Evolutionary conservation across 2,888 invertebrate species (phyloP).

Genomic region (Erebia aethiops): DNA sequence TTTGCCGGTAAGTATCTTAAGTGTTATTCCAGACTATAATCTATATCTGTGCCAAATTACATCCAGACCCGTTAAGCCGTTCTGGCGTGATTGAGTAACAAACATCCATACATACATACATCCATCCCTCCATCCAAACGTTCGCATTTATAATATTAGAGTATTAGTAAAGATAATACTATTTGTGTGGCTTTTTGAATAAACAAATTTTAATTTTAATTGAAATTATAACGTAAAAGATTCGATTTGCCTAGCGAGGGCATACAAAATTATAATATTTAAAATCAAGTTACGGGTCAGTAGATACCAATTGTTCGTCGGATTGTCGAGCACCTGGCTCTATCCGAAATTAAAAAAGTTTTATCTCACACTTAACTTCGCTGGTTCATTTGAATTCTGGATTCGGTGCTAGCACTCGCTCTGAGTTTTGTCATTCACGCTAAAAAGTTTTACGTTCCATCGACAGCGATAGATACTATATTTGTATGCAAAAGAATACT

Average conservation of each 20-base stretch:
- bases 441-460: conserved; percentile 33
- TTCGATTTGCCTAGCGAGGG: background rate
- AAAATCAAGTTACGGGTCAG: conserved; percentile 25
- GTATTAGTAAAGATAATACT: too few species aligned
- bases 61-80: too few species aligned
- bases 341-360: conserved; percentile 80
- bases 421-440: conserved; percentile 57
- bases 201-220: too few species aligned
- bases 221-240: background rate
- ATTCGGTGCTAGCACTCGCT: conserved; percentile 73
- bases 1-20: too few species aligned
- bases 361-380: conserved; percentile 57
- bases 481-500: conserved; percentile 5
- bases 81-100: too few species aligned
- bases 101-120: too few species aligned
- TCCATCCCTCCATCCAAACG: too few species aligned
- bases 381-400: conserved; percentile 78
- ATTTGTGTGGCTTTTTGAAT: too few species aligned
- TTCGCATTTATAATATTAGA: too few species aligned
- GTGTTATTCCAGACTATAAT: too few species aligned
- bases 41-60: too few species aligned
- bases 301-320: conserved; percentile 64
- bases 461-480: conserved; percentile 13
- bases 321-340: conserved; percentile 78
- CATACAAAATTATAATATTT: conserved; percentile 9